phyloP scores from a whole-genome alignment of 2,888 invertebrate genomes.

The Esperia sulphurella region DNA sequence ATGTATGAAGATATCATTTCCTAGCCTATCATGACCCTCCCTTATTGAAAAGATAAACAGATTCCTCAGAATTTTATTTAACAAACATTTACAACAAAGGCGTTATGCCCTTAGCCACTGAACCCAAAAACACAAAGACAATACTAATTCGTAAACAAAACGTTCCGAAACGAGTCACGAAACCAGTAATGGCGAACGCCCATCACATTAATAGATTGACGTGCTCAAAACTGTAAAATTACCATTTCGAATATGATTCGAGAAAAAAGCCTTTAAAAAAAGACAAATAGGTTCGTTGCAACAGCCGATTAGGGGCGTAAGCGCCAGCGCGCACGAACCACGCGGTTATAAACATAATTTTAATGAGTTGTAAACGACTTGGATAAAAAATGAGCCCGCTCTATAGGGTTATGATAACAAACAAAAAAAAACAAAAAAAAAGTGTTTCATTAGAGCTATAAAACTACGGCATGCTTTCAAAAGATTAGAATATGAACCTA shows the following conservation, averaged over 20 bases:
- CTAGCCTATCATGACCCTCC: too few relatives aligned
- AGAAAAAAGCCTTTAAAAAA: constrained; percentile 36
- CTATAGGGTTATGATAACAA: constrained; percentile 9
- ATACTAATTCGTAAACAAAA: constrained; percentile 47
- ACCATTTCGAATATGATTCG: constrained; percentile 58
- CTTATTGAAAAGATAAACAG: too few relatives aligned
- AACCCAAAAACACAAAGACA: constrained; percentile 25
- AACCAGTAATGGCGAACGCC: constrained; percentile 48
- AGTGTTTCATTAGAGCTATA: neutral
- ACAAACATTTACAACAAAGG: too few relatives aligned
- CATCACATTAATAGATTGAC: constrained; percentile 71
- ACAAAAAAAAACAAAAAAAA: constrained; percentile 6
- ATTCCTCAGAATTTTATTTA: too few relatives aligned
- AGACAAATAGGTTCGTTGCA: constrained; percentile 45
- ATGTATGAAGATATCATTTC: too few relatives aligned
- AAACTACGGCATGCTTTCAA: too few relatives aligned
- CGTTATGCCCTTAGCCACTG: too few relatives aligned
- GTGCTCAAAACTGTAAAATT: constrained; percentile 77
- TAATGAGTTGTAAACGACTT: constrained; percentile 53
- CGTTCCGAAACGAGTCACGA: constrained; percentile 58
- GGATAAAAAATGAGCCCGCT: constrained; percentile 14
- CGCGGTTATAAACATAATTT: constrained; percentile 42
- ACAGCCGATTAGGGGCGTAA: constrained; percentile 47
- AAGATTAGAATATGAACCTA: too few relatives aligned
- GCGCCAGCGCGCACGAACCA: constrained; percentile 46